phyloP scores from a whole-genome alignment of 2,888 invertebrate species.

The Fragum whitleyi region DNA sequence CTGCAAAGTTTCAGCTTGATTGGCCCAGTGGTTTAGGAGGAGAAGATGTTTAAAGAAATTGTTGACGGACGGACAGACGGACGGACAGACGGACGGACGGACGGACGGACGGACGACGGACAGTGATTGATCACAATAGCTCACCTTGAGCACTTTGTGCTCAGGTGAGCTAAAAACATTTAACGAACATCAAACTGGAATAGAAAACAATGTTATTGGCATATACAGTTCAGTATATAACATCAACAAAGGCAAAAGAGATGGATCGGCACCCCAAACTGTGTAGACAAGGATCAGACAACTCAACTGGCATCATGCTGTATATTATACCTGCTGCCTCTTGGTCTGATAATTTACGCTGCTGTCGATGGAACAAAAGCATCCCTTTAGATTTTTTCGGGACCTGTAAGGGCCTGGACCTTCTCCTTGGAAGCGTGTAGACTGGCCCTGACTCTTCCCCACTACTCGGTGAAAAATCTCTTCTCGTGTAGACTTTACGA shows the following conservation, averaged over 20 bases:
- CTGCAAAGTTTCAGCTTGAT: too few relatives aligned
- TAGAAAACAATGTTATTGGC: background rate
- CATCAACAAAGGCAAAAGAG: background rate
- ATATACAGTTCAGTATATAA: background rate
- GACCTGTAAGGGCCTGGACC: background rate
- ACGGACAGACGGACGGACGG: too few relatives aligned
- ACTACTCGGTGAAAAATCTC: slow-evolving; percentile 54
- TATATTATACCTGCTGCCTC: slow-evolving; percentile 4
- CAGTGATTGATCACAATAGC: too few relatives aligned
- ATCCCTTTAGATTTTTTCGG: slow-evolving; percentile 74
- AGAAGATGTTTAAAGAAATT: too few relatives aligned
- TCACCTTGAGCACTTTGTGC: too few relatives aligned
- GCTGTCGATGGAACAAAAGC: slow-evolving; percentile 76
- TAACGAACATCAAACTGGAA: background rate
- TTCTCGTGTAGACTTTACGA: background rate
- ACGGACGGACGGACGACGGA: too few relatives aligned
- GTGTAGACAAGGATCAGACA: background rate
- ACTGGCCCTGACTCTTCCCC: slow-evolving; percentile 42
- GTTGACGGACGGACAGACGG: too few relatives aligned
- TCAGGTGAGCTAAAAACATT: too few relatives aligned
- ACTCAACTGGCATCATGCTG: slow-evolving; percentile 16
- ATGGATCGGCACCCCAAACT: background rate
- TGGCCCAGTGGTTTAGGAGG: too few relatives aligned
- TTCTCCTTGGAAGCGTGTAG: slow-evolving; percentile 14
- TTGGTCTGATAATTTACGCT: slow-evolving; percentile 67